These are phyloP conservation scores for Cantharis flavilabris DNA, from an alignment of 2,888 invertebrate species.

Conservation along the genomic window DNA sequence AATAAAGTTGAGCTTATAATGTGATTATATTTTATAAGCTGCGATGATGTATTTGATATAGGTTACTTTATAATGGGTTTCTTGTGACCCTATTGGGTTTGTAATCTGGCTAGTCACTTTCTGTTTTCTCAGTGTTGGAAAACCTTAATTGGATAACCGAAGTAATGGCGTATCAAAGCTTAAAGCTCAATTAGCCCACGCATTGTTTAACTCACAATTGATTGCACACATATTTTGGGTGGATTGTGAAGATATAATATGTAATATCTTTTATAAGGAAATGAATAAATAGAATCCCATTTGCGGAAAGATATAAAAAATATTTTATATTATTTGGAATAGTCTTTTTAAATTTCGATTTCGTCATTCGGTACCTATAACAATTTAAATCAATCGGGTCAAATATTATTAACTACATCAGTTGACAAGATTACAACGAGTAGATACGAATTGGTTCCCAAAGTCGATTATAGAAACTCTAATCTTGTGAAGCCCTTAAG, in stretches of 20 bases:
- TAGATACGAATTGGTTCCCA: slow-evolving; percentile 6
- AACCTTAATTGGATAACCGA: slow-evolving; percentile 1
- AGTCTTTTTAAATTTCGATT: background rate
- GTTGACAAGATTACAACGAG: slow-evolving; percentile 11
- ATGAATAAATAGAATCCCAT: background rate
- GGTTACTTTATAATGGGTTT: background rate
- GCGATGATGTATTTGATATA: background rate
- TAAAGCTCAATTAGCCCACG: background rate
- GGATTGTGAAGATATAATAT: background rate
- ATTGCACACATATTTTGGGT: background rate
- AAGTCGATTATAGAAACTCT: slow-evolving; percentile 17
- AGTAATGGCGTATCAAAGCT: background rate
- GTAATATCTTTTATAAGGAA: background rate
- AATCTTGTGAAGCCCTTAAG: slow-evolving; percentile 21
- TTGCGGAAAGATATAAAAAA: background rate
- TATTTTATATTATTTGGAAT: background rate
- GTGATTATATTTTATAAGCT: background rate
- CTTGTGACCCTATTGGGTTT: background rate
- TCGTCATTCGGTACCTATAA: background rate
- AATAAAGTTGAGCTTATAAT: background rate
- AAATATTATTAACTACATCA: slow-evolving; percentile 11
- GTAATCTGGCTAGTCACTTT: background rate
- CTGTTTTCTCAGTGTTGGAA: background rate
- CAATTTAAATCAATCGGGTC: slow-evolving; percentile 5
- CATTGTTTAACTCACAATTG: background rate